A percentile compares a stretch with the other conserved stretches of the same genome.
phyloP scores from a whole-genome alignment of 2,888 invertebrate genomes.

The Eilema griseolum region DNA sequence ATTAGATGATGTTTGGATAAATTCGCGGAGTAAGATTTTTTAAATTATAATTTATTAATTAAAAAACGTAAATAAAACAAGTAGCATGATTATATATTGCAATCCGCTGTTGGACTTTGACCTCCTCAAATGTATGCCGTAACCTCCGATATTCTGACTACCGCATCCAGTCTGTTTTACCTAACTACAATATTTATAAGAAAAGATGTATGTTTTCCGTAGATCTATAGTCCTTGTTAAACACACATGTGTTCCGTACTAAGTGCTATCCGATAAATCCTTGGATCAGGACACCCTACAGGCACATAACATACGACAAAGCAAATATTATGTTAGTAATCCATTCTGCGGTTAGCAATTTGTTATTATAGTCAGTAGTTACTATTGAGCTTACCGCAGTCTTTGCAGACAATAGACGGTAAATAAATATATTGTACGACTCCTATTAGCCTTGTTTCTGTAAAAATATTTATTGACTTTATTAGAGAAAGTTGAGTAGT shows the following conservation, averaged over 20 bases:
- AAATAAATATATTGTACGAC: neutral
- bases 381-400: constrained; percentile 5
- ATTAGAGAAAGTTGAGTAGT: too few species aligned
- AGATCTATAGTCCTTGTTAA: neutral
- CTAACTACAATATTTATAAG: too few species aligned
- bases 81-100: too few species aligned
- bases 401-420: neutral
- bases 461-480: neutral
- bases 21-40: too few species aligned
- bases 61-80: too few species aligned
- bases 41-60: too few species aligned
- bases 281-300: neutral
- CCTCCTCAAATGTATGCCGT: too few species aligned
- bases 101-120: too few species aligned
- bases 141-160: too few species aligned
- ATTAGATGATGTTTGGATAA: too few species aligned
- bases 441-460: neutral
- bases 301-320: neutral
- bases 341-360: neutral
- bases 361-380: neutral
- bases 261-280: neutral
- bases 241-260: neutral
- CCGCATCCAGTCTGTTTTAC: too few species aligned
- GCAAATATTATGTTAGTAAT: constrained; percentile 5
- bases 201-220: neutral